Conservation (phyloP, 2,797 vertebrate species). For the Hyperoplus lanceolatus region DNA sequence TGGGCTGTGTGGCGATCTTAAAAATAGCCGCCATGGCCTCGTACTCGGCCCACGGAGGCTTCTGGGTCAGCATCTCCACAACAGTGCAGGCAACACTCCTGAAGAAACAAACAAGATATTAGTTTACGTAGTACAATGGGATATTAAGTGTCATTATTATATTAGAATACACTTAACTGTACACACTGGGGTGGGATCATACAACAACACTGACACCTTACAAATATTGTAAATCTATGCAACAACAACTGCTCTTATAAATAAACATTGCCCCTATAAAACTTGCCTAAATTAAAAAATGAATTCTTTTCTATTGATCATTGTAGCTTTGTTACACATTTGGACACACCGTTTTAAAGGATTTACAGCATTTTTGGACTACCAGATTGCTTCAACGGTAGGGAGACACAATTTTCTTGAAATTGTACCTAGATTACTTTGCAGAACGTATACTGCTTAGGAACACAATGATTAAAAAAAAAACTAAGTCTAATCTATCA, state of each 20-base stretch:
- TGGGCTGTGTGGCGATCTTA: conserved; percentile 95
- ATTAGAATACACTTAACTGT: neutral
- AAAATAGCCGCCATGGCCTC: conserved; percentile 97
- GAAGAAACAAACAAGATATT: conserved; percentile 20
- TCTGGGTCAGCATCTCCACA: conserved; percentile 96
- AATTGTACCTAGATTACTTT: neutral
- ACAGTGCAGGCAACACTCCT: conserved; percentile 96
- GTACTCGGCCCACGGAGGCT: conserved; percentile 94
- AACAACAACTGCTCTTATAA: neutral
- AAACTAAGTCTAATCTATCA: too few species aligned
- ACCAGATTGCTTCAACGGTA: neutral
- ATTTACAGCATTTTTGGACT: neutral
- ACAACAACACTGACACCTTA: neutral
- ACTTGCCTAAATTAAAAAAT: neutral
- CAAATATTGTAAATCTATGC: neutral
- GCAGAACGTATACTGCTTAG: neutral
- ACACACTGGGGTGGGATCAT: neutral
- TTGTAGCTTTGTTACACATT: neutral
- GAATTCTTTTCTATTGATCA: neutral
- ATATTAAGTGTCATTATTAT: neutral
- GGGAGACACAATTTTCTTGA: neutral
- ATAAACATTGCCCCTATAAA: neutral
- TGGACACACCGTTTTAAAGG: neutral
- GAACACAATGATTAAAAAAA: neutral
- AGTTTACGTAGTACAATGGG: neutral